Evolutionary conservation across 2,797 vertebrate genomes (phyloP).

Genomic region (Halcyon chelicuti): DNA sequence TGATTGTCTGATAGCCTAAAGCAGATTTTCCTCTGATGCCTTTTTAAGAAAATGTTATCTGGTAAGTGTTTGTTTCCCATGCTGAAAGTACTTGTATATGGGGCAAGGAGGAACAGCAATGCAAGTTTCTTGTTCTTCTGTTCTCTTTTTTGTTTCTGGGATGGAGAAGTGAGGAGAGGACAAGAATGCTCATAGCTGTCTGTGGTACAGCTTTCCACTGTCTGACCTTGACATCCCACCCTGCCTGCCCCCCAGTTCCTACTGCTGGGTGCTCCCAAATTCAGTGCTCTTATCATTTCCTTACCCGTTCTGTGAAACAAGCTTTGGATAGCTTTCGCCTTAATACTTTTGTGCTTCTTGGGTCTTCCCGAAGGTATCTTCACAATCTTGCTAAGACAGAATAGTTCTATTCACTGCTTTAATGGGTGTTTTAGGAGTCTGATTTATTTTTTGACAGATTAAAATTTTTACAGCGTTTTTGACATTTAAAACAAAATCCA

Average conservation of each 20-base stretch:
- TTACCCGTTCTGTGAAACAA: neutral
- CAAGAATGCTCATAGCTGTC: neutral
- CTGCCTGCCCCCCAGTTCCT: neutral
- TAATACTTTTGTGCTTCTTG: neutral
- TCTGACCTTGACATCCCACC: neutral
- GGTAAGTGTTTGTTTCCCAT: constrained; percentile 25
- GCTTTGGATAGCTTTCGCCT: neutral
- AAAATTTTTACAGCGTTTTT: neutral
- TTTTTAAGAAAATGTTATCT: neutral
- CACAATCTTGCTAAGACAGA: neutral
- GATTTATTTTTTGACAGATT: neutral
- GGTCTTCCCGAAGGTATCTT: neutral
- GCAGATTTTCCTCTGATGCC: constrained; percentile 26
- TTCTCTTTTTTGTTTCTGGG: neutral
- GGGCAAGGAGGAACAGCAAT: neutral
- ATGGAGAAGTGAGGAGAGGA: neutral
- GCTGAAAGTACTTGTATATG: neutral
- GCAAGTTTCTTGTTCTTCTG: neutral
- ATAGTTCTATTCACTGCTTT: neutral
- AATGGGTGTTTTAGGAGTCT: neutral
- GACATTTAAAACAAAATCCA: neutral
- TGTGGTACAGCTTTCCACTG: neutral
- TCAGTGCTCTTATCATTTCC: neutral
- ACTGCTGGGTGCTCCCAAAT: neutral
- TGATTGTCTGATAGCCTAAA: constrained; percentile 25